Percentiles rank a stretch among this genome's conserved stretches.
phyloP scores from a whole-genome alignment of 2,113 vertebrate genomes.

The Bubo blakistoni region DNA sequence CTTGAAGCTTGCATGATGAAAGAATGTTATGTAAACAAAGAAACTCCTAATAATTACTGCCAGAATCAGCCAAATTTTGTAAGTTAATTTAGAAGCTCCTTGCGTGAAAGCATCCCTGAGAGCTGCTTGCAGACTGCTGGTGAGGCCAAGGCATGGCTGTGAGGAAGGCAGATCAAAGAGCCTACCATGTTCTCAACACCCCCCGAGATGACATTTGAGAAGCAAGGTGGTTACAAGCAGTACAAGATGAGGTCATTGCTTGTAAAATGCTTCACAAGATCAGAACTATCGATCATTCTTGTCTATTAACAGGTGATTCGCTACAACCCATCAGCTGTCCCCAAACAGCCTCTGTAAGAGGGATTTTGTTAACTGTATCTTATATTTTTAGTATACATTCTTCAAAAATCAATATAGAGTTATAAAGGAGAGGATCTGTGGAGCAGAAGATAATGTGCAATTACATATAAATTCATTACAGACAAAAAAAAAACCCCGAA shows the following conservation, averaged over 20 bases:
- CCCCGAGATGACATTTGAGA: not conserved
- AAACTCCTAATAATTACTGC: not conserved
- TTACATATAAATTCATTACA: not conserved
- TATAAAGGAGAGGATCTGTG: not conserved
- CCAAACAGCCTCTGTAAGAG: not conserved
- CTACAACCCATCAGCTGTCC: not conserved
- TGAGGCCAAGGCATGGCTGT: not conserved
- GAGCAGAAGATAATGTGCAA: not conserved
- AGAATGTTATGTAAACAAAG: not conserved
- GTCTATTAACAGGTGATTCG: not conserved
- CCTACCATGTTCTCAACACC: accelerated
- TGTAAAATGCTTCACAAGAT: not conserved
- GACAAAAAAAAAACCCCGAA: not conserved
- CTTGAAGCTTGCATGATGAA: not conserved
- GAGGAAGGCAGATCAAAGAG: not conserved
- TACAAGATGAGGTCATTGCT: not conserved
- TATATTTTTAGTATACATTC: not conserved
- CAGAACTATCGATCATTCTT: not conserved
- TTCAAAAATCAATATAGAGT: not conserved
- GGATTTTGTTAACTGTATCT: not conserved
- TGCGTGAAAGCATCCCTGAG: not conserved
- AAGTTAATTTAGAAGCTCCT: not conserved
- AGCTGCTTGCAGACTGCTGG: not conserved
- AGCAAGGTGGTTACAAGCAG: not conserved
- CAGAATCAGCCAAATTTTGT: not conserved